phyloP scores from a whole-genome alignment of 2,113 vertebrate species.

The Psettodes erumei region DNA sequence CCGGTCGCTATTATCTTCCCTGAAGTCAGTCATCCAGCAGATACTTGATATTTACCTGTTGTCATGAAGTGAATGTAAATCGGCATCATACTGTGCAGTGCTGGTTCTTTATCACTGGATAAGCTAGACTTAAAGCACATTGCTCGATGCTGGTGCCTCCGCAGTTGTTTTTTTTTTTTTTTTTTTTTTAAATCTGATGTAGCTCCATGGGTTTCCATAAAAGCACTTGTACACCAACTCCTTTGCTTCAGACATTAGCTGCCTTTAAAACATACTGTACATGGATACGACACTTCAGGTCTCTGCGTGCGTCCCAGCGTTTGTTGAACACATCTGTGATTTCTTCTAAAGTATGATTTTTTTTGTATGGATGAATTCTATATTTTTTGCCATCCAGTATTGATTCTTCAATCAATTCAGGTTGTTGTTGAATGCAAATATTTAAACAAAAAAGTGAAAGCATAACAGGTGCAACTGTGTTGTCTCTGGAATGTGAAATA shows the following conservation, averaged over 20 bases:
- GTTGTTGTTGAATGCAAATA: conserved; percentile 48
- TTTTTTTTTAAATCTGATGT: background rate
- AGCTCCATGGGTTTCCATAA: background rate
- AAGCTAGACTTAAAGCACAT: conserved; percentile 43
- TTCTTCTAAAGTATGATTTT: conserved; percentile 35
- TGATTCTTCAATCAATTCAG: conserved; percentile 52
- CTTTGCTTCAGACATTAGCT: conserved; percentile 45
- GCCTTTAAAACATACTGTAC: conserved; percentile 45
- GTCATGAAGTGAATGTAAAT: conserved; percentile 54
- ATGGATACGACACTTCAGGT: conserved; percentile 11
- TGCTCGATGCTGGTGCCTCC: background rate
- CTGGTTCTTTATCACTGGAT: conserved; percentile 55
- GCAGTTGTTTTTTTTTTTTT: too few species aligned
- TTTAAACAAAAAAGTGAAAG: conserved; percentile 27
- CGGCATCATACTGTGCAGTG: conserved; percentile 9
- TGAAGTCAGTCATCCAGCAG: background rate
- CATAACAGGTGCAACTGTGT: conserved; percentile 41
- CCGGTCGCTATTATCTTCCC: background rate
- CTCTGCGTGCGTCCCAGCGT: conserved; percentile 19
- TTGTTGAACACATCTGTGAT: conserved; percentile 49
- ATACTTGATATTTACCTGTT: conserved; percentile 4
- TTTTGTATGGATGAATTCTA: conserved; percentile 46
- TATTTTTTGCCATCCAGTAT: conserved; percentile 72
- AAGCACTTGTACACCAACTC: conserved; percentile 25
- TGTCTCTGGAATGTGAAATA: conserved; percentile 61